Percentiles rank a stretch among this genome's conserved stretches.
These are phyloP conservation scores for Corapipo altera DNA, from an alignment of 2,113 vertebrate species.

Conservation along the genomic window DNA sequence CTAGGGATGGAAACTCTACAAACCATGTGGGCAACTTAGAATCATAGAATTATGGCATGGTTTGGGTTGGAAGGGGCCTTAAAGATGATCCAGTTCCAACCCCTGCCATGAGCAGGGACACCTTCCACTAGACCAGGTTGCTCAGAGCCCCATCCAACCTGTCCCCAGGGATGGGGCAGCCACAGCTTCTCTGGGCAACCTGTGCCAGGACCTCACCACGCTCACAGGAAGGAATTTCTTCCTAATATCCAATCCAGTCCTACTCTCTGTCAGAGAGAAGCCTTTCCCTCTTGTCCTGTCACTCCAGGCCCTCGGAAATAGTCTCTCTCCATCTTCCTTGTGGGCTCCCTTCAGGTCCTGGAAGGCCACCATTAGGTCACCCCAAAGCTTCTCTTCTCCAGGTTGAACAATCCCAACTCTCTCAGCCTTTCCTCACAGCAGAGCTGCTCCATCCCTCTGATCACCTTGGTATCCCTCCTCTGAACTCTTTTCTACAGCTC, in stretches of 20 bases:
- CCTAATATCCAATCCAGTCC: accelerated
- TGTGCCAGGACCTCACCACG: neutral
- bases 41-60: neutral
- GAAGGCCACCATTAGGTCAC: neutral
- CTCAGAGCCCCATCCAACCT: neutral
- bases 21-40: neutral
- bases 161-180: neutral
- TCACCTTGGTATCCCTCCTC: neutral
- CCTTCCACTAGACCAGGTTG: accelerated
- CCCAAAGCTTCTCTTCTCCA: neutral
- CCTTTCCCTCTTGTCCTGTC: neutral
- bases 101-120: neutral
- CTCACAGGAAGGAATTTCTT: neutral
- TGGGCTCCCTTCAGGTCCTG: neutral
- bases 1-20: neutral
- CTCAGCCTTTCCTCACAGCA: neutral
- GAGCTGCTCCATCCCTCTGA: neutral
- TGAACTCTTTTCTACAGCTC: too few species aligned
- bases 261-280: neutral
- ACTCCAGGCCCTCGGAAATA: neutral
- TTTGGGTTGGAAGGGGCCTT: neutral
- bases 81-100: accelerated
- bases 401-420: neutral
- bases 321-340: neutral
- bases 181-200: accelerated